These are phyloP conservation scores for Geotrupes spiniger DNA, from an alignment of 2,888 invertebrate genomes.

Conservation along the genomic window DNA sequence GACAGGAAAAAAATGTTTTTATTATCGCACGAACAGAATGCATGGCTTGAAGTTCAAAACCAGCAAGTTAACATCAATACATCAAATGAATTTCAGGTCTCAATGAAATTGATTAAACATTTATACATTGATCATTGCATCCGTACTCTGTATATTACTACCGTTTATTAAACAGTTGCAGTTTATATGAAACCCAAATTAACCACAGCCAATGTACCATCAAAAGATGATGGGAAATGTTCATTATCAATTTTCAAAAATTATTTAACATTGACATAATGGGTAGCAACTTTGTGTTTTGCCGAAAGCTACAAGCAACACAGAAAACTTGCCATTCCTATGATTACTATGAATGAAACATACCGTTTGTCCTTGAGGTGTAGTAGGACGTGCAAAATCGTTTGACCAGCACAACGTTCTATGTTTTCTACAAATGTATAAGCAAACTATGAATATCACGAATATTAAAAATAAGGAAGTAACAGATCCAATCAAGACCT, in stretches of 20 bases:
- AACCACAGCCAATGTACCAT: too few relatives aligned
- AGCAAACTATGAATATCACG: conserved; percentile 51
- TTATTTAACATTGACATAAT: neutral
- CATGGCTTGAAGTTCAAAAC: neutral
- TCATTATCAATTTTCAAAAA: conserved; percentile 1
- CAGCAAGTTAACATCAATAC: too few relatives aligned
- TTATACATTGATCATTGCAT: too few relatives aligned
- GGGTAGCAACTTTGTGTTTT: too few relatives aligned
- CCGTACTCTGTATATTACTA: too few relatives aligned
- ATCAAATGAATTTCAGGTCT: too few relatives aligned
- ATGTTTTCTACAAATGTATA: conserved; percentile 52
- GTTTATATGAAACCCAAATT: too few relatives aligned
- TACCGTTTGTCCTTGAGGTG: conserved; percentile 22
- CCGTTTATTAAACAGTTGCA: too few relatives aligned
- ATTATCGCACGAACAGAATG: neutral
- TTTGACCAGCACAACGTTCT: conserved; percentile 54
- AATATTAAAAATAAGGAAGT: conserved; percentile 51
- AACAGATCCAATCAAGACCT: conserved; percentile 53
- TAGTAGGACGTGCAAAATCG: conserved; percentile 43
- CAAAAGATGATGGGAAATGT: too few relatives aligned
- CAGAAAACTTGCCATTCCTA: neutral
- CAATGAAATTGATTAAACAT: too few relatives aligned
- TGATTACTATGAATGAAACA: neutral
- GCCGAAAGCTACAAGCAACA: too few relatives aligned
- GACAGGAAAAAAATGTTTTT: too few relatives aligned